Evolutionary conservation across 2,888 invertebrate species (phyloP).

Genomic region (Hypsopygia costalis): DNA sequence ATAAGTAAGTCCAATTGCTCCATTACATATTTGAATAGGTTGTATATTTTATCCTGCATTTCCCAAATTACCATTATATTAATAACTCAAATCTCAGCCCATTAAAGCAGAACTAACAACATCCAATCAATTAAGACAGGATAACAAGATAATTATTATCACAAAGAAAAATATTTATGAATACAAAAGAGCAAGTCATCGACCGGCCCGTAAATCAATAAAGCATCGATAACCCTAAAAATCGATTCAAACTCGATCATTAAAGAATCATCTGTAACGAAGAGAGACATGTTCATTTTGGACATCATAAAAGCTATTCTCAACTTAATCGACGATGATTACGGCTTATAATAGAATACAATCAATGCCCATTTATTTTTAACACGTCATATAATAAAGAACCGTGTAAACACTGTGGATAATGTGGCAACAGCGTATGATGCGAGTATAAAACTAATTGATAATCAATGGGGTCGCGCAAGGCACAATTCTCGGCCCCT

Average conservation of each 20-base stretch:
- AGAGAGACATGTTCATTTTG: constrained; percentile 69
- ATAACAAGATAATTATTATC: constrained; percentile 50
- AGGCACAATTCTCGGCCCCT: constrained; percentile 48
- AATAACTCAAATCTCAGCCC: background rate
- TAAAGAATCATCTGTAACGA: constrained; percentile 74
- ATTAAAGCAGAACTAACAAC: constrained; percentile 9
- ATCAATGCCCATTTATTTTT: constrained; percentile 35
- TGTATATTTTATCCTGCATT: too few relatives aligned
- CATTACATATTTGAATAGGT: too few relatives aligned
- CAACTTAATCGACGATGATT: constrained; percentile 29
- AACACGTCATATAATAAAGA: constrained; percentile 60
- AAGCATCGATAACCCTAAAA: constrained; percentile 63
- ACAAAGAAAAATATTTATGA: constrained; percentile 31
- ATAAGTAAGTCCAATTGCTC: too few relatives aligned
- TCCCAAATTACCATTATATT: too few relatives aligned
- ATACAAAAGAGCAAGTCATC: constrained; percentile 66
- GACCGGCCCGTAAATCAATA: constrained; percentile 69
- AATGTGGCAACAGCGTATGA: constrained; percentile 68
- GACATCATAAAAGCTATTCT: constrained; percentile 28
- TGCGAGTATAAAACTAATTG: constrained; percentile 76
- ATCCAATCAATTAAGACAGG: constrained; percentile 16
- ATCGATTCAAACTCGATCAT: constrained; percentile 70
- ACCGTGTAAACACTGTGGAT: constrained; percentile 75
- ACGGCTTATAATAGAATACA: constrained; percentile 31
- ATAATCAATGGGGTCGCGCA: constrained; percentile 70